phyloP scores from a whole-genome alignment of 2,888 invertebrate species.

The Scaptomyza caliginosa region DNA sequence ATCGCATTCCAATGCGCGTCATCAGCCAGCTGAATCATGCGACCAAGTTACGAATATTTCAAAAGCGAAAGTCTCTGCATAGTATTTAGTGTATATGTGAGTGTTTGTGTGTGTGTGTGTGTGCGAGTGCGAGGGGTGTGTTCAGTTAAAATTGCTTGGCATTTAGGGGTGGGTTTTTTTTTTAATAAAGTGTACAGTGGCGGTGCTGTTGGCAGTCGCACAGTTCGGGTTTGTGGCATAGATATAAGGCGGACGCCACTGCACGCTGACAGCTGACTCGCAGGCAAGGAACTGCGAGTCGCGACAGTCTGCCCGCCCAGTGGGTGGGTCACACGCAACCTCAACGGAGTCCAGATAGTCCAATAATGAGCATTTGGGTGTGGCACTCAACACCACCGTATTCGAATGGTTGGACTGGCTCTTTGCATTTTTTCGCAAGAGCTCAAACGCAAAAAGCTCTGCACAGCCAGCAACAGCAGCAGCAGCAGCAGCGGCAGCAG shows the following conservation, averaged over 20 bases:
- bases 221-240: not conserved
- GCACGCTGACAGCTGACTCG: slow-evolving; percentile 46
- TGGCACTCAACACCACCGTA: slow-evolving; percentile 39
- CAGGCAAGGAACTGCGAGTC: slow-evolving; percentile 36
- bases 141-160: slow-evolving; percentile 41
- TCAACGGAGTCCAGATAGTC: slow-evolving; percentile 33
- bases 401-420: slow-evolving; percentile 58
- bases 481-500: slow-evolving; percentile 26
- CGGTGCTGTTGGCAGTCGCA: slow-evolving; percentile 10
- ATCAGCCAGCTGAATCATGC: slow-evolving; percentile 35
- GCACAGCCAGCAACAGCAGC: slow-evolving; percentile 34
- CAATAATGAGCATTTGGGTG: slow-evolving; percentile 67
- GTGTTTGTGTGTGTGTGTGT: slow-evolving; percentile 12
- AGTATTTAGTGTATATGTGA: slow-evolving; percentile 13
- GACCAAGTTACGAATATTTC: slow-evolving; percentile 4
- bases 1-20: slow-evolving; percentile 64
- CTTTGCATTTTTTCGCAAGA: slow-evolving; percentile 69
- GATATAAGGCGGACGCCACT: slow-evolving; percentile 51
- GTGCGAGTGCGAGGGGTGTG: slow-evolving; percentile 65
- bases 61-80: slow-evolving; percentile 59
- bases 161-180: slow-evolving; percentile 68
- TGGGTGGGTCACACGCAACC: slow-evolving; percentile 68
- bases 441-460: slow-evolving; percentile 31
- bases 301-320: slow-evolving; percentile 55
- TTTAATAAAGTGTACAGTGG: slow-evolving; percentile 31